Percentiles rank a stretch among this genome's conserved stretches.
Conservation (phyloP, 1,140 invertebrate species). For the Drosophila repleta region DNA sequence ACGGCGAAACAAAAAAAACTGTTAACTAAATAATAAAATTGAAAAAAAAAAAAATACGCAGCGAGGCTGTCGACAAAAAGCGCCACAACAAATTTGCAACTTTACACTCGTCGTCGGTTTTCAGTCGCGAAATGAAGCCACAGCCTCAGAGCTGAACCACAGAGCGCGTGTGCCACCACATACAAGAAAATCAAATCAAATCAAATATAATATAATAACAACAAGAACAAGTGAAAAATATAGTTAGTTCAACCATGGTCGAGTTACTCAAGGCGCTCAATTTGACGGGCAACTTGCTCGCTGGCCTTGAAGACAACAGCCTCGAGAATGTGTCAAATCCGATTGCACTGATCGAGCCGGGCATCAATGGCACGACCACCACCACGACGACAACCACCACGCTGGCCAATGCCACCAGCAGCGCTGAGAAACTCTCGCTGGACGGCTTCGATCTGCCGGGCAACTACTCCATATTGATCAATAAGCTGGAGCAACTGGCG, state of each 20-base stretch:
- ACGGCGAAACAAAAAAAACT: constrained; percentile 41
- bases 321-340: constrained; percentile 46
- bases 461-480: constrained; percentile 83
- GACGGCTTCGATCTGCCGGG: constrained; percentile 74
- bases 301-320: constrained; percentile 61
- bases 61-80: constrained; percentile 65
- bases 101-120: constrained; percentile 62
- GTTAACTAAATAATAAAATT: constrained; percentile 44
- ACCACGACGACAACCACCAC: constrained; percentile 15
- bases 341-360: constrained; percentile 33
- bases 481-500: constrained; percentile 79
- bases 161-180: constrained; percentile 42
- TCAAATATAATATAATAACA: neutral
- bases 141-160: constrained; percentile 64
- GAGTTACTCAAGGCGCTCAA: constrained; percentile 70
- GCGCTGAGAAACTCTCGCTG: constrained; percentile 65
- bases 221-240: constrained; percentile 27
- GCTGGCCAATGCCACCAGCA: constrained; percentile 47
- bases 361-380: constrained; percentile 51
- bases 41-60: constrained; percentile 50
- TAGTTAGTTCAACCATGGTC: constrained; percentile 40
- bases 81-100: constrained; percentile 67
- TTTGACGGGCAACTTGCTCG: constrained; percentile 66
- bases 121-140: constrained; percentile 78
- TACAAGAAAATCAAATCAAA: neutral